Evolutionary conservation across 1,140 invertebrate species (phyloP).

Genomic region (Orius laevigatus): DNA sequence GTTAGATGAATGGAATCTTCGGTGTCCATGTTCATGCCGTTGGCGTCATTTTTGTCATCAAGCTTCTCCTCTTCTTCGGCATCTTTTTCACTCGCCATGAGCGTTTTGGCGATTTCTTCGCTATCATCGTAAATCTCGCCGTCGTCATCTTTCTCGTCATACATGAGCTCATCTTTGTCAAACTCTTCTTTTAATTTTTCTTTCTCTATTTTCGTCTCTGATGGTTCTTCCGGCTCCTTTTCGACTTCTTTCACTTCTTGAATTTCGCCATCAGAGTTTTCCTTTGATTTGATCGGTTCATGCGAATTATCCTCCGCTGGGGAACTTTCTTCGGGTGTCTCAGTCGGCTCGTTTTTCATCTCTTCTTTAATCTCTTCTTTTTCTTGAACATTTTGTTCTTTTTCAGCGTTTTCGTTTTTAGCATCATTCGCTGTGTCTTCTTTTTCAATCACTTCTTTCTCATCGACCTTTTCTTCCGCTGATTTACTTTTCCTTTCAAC

Average conservation of each 20-base stretch:
- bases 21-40: slow-evolving; percentile 41
- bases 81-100: neutral
- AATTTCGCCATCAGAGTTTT: neutral
- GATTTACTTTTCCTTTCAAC: slow-evolving; percentile 19
- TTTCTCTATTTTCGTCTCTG: slow-evolving; percentile 15
- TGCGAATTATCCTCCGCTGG: neutral
- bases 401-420: slow-evolving; percentile 27
- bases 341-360: slow-evolving; percentile 21
- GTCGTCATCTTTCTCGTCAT: slow-evolving; percentile 13
- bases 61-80: neutral
- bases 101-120: neutral
- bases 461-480: neutral
- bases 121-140: slow-evolving; percentile 4
- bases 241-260: slow-evolving; percentile 18
- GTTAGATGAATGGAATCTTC: slow-evolving; percentile 68
- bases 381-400: slow-evolving; percentile 24
- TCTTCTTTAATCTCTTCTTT: slow-evolving; percentile 24
- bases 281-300: neutral
- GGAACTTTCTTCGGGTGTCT: slow-evolving; percentile 2
- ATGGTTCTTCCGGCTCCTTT: slow-evolving; percentile 21
- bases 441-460: slow-evolving; percentile 25
- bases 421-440: slow-evolving; percentile 25
- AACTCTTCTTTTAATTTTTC: slow-evolving; percentile 20
- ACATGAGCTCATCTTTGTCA: slow-evolving; percentile 14
- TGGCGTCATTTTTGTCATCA: slow-evolving; percentile 17